phyloP scores from a whole-genome alignment of 2,113 vertebrate species.

The Nerophis lumbriciformis region DNA sequence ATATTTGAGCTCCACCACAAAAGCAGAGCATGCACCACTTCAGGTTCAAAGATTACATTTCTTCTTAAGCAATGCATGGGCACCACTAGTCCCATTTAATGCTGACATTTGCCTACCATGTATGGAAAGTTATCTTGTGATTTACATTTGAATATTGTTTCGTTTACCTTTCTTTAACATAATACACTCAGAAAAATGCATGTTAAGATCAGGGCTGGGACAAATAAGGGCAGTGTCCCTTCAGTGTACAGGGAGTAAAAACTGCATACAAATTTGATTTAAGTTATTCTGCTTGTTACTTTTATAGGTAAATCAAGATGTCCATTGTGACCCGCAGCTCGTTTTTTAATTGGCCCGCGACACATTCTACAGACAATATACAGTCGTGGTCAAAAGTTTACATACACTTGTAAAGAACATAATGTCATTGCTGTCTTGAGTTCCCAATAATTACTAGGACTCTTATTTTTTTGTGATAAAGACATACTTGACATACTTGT shows the following conservation, averaged over 20 bases:
- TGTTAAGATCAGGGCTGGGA: not conserved
- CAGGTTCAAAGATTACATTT: constrained; percentile 31
- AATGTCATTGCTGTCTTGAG: too few species aligned
- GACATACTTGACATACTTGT: too few species aligned
- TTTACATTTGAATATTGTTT: constrained; percentile 19
- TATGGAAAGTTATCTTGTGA: constrained; percentile 15
- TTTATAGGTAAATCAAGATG: not conserved
- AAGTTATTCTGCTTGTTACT: not conserved
- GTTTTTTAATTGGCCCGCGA: too few species aligned
- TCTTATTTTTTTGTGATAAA: too few species aligned
- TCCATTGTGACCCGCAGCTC: too few species aligned
- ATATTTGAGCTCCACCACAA: constrained; percentile 23
- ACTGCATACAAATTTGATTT: too few species aligned
- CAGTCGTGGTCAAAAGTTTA: too few species aligned
- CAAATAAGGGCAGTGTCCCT: not conserved
- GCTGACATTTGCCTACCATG: constrained; percentile 24
- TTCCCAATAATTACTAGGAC: too few species aligned
- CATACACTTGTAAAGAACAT: too few species aligned
- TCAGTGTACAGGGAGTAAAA: not conserved
- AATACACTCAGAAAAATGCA: not conserved
- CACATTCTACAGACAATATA: too few species aligned
- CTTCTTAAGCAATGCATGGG: constrained; percentile 16
- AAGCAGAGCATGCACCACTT: not conserved
- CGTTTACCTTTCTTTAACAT: not conserved
- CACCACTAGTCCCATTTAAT: constrained; percentile 3